Conservation (phyloP, 2,113 vertebrate species). For the Oreochromis tanganicae region DNA sequence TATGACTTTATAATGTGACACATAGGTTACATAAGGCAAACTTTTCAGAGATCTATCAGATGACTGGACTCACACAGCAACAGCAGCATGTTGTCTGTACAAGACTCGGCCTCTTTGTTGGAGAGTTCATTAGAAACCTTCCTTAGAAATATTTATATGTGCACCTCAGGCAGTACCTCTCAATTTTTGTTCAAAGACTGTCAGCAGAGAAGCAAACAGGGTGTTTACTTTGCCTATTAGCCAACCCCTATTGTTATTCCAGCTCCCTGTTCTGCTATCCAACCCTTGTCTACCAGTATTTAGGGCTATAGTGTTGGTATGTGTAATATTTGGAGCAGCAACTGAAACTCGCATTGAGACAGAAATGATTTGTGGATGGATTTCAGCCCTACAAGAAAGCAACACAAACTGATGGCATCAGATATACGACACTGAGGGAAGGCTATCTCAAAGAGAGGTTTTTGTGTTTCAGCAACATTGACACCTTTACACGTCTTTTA, state of each 20-base stretch:
- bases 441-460: background rate
- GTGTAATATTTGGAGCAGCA: conserved; percentile 42
- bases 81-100: background rate
- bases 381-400: conserved; percentile 13
- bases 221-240: background rate
- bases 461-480: background rate
- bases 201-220: background rate
- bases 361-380: conserved; percentile 3
- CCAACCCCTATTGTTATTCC: background rate
- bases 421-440: background rate
- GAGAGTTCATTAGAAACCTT: background rate
- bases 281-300: conserved; percentile 1
- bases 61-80: background rate
- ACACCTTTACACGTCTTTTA: background rate
- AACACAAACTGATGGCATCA: conserved; percentile 29
- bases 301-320: background rate
- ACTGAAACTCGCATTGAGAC: conserved; percentile 1
- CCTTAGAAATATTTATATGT: background rate
- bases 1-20: background rate
- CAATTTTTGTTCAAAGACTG: background rate
- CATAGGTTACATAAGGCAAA: conserved; percentile 1
- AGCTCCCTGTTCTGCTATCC: background rate
- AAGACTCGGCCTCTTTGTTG: conserved; percentile 9
- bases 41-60: conserved; percentile 1
- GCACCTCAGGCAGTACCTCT: conserved; percentile 1